These are phyloP conservation scores for Acipenser ruthenus DNA, from an alignment of 2,797 vertebrate genomes.

Conservation along the genomic window DNA sequence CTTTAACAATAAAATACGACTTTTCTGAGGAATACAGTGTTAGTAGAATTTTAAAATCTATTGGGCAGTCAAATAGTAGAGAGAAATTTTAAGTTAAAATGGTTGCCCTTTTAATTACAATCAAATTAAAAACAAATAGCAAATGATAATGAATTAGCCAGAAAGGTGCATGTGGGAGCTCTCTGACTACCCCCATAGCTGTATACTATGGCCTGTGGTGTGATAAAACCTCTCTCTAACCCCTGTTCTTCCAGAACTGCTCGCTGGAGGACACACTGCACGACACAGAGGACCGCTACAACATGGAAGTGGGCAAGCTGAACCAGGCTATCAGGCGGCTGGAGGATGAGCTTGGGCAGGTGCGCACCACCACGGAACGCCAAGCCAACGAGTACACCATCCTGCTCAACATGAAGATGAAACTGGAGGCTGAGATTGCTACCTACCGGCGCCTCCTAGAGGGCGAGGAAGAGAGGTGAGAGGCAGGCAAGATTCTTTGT, in stretches of 20 bases:
- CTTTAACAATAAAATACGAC: no score
- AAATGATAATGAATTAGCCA: no score
- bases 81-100: no score
- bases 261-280: conserved; percentile 29
- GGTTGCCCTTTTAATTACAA: no score
- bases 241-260: conserved; percentile 17
- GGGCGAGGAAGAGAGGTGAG: conserved; percentile 47
- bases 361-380: conserved; percentile 48
- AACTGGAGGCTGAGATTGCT: conserved; percentile 50
- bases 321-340: conserved; percentile 46
- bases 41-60: no score
- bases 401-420: conserved; percentile 48
- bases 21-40: no score
- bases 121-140: no score
- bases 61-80: no score
- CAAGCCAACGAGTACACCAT: conserved; percentile 51
- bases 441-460: conserved; percentile 62
- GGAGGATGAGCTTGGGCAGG: conserved; percentile 50
- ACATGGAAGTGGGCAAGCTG: conserved; percentile 30
- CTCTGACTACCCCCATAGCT: no score
- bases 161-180: no score
- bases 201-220: not conserved
- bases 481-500: no score
- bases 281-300: conserved; percentile 26
- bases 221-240: no score